Base-by-base conservation (phyloP, 2,888 invertebrate genomes). In the Philonicus albiceps region DNA sequence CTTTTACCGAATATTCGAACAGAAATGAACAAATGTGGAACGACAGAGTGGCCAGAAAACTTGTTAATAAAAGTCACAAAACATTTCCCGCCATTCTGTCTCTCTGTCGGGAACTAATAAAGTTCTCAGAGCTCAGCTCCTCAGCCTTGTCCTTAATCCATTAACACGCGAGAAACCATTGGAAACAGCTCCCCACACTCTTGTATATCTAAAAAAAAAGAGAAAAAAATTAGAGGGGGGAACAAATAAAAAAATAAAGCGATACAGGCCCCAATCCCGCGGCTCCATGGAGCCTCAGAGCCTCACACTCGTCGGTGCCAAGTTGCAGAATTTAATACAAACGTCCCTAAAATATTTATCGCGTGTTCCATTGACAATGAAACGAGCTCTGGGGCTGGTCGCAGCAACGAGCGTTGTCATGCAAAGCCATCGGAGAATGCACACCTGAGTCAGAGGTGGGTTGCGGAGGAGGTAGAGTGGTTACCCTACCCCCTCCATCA, bases 291-390 rank as follows among this genome's bases (percentile, higher is more conserved):
- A 64, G 64, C n/a, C 64, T 43, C 64, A 27, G 22, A 64, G 40
- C 40, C 64, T 11, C 64, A 27, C 27, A 64, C 64, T 22, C 53
- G 7, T 4, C 27, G 64, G 27, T 64, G 64, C 64, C 19, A 64
- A 64, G 64, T 64, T 74, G 74, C 74, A 31, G 53, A 80, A 80
- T 80, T 80, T 80, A 49, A 43, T 49, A 53, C 53, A 80, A 43
- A 80, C 22, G 49, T 74, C 22, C 40, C 53, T 80, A 49, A 43
- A 80, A 80, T 80, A 80, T 80, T 80, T 80, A 80, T 80, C 80
- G 53, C 80, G 53, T 80, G 80, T 80, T 80, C 80, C 16, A 80
- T 49, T 80, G 80, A 53, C 80, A 80, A 80, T 80, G 49, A 80
- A 80, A 80, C 80, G 76, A 76, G 43, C 76, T n/a, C n/a, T 22